Conservation (phyloP, 2,888 invertebrate species). For the Diplolepis rosae region DNA sequence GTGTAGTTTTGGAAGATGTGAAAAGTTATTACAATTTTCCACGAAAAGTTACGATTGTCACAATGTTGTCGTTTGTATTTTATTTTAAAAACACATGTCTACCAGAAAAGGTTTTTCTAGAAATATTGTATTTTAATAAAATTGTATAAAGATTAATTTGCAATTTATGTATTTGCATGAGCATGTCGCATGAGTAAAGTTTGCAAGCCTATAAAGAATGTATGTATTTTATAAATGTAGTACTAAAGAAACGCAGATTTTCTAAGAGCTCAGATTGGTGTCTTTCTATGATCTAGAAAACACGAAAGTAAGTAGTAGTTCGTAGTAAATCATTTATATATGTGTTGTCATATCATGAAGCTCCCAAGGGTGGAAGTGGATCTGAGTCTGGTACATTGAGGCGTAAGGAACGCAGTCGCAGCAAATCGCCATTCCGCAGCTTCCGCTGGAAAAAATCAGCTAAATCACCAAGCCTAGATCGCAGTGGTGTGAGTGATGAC, state of each 20-base stretch:
- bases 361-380: conserved; percentile 67
- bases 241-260: conserved; percentile 4
- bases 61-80: too few species aligned
- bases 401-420: conserved; percentile 88
- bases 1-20: too few species aligned
- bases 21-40: too few species aligned
- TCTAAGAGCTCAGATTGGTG: conserved; percentile 23
- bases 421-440: conserved; percentile 95
- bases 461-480: conserved; percentile 78
- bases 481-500: conserved; percentile 86
- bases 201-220: conserved; percentile 33
- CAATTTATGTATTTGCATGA: conserved; percentile 54
- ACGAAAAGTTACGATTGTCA: too few species aligned
- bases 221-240: not conserved
- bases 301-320: conserved; percentile 60
- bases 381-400: conserved; percentile 70
- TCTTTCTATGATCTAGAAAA: conserved; percentile 19
- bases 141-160: conserved; percentile 31
- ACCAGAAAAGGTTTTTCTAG: too few species aligned
- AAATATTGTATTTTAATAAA: too few species aligned
- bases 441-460: conserved; percentile 91
- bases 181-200: conserved; percentile 57
- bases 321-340: conserved; percentile 42
- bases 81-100: too few species aligned
- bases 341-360: conserved; percentile 62